Conservation (phyloP, 2,888 invertebrate species). For the Aleiodes testaceus region DNA sequence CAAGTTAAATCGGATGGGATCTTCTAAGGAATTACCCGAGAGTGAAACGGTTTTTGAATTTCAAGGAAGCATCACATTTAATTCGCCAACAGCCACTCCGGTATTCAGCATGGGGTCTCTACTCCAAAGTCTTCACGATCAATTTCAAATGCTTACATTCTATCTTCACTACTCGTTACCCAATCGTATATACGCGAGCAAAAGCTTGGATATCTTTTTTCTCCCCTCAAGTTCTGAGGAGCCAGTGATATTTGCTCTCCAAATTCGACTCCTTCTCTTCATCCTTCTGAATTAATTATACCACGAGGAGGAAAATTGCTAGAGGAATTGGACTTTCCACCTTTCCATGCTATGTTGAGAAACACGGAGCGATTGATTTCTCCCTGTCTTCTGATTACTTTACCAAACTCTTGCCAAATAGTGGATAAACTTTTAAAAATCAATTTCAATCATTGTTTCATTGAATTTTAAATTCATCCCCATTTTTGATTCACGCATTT, state of each 20-base stretch:
- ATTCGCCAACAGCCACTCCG: constrained; percentile 49
- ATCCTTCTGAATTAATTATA: constrained; percentile 52
- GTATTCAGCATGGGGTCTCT: constrained; percentile 50
- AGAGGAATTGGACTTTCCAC: constrained; percentile 31
- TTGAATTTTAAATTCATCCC: constrained; percentile 23
- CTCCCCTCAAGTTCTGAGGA: not conserved
- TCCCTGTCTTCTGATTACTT: constrained; percentile 48
- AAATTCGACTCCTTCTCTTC: not conserved
- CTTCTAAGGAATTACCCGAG: constrained; percentile 13
- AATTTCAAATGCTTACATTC: constrained; percentile 12
- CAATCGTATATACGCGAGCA: not conserved
- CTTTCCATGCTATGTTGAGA: constrained; percentile 36
- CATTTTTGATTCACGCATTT: no score
- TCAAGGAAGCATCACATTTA: constrained; percentile 52
- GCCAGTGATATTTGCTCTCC: constrained; percentile 47
- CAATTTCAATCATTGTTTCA: constrained; percentile 27
- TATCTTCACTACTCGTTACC: constrained; percentile 25
- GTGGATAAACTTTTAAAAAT: constrained; percentile 8
- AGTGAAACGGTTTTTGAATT: constrained; percentile 52
- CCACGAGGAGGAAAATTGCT: constrained; percentile 50
- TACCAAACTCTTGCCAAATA: constrained; percentile 35
- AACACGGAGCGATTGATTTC: constrained; percentile 38
- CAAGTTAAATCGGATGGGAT: constrained; percentile 26
- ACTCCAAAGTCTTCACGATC: constrained; percentile 41
- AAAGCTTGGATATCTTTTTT: constrained; percentile 21